Conservation (phyloP, 2,113 vertebrate species). For the Microcebus jonahi region DNA sequence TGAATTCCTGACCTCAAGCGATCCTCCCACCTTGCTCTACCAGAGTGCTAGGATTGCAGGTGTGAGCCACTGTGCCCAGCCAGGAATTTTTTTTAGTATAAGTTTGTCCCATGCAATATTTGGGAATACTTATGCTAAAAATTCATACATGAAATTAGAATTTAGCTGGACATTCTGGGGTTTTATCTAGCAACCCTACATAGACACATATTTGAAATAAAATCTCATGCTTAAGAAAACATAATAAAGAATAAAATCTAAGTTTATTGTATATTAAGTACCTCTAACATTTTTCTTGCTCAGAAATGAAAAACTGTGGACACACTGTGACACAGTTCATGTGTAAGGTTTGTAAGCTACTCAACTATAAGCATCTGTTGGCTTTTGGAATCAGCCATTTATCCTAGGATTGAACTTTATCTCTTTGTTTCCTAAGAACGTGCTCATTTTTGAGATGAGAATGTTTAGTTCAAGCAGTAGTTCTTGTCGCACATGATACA, state of each 20-base stretch:
- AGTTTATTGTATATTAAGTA: neutral
- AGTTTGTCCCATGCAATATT: neutral
- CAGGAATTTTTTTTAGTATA: neutral
- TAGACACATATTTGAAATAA: neutral
- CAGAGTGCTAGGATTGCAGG: no score
- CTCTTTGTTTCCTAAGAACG: neutral
- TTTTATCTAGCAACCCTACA: neutral
- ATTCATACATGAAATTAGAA: neutral
- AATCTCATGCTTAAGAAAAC: neutral
- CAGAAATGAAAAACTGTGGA: neutral
- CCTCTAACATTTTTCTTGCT: neutral
- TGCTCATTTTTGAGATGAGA: neutral
- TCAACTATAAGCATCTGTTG: neutral
- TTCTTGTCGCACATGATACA: neutral
- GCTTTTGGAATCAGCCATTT: neutral
- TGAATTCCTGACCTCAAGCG: no score
- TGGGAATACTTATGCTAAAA: neutral
- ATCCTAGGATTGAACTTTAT: neutral
- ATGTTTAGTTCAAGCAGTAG: neutral
- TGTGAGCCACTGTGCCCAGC: neutral
- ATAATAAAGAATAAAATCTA: slow-evolving; percentile 1
- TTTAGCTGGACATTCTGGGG: neutral
- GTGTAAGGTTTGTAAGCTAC: neutral
- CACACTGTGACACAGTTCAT: neutral
- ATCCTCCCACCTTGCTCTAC: no score